phyloP scores from a whole-genome alignment of 2,797 vertebrate genomes.

The Brachymystax lenok region DNA sequence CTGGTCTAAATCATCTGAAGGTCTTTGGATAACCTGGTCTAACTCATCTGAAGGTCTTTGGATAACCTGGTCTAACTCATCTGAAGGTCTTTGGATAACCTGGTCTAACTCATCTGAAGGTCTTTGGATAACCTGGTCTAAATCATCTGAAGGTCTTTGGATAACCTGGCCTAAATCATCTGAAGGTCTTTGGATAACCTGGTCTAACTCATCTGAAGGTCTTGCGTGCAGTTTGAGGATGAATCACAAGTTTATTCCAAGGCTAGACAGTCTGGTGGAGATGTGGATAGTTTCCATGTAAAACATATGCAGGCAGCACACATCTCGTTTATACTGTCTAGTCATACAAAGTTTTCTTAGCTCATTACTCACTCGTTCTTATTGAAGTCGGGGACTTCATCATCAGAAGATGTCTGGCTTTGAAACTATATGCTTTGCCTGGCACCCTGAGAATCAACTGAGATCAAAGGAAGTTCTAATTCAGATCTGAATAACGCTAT shows the following conservation, averaged over 20 bases:
- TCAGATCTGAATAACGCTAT: too few species aligned
- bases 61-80: neutral
- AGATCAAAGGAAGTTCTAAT: conserved; percentile 14
- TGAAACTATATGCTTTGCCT: conserved; percentile 40
- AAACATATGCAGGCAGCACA: conserved; percentile 52
- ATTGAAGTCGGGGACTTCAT: conserved; percentile 38
- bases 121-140: conserved; percentile 3
- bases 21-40: neutral
- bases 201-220: conserved; percentile 19
- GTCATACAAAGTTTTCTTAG: conserved; percentile 56
- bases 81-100: neutral
- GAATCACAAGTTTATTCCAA: conserved; percentile 72
- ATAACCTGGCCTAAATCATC: neutral
- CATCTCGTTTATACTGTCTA: conserved; percentile 58
- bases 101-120: conserved; percentile 13
- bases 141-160: neutral
- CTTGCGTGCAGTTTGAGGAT: conserved; percentile 51
- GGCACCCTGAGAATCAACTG: neutral
- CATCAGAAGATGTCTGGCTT: conserved; percentile 32
- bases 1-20: too few species aligned
- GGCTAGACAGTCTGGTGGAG: conserved; percentile 29
- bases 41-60: conserved; percentile 27
- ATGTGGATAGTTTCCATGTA: conserved; percentile 59
- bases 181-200: conserved; percentile 23
- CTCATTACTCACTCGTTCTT: conserved; percentile 65